A percentile compares a stretch with the other conserved stretches of the same genome.
These are phyloP conservation scores for Muscicapa adusta DNA, from an alignment of 2,113 vertebrate species.

Conservation along the genomic window DNA sequence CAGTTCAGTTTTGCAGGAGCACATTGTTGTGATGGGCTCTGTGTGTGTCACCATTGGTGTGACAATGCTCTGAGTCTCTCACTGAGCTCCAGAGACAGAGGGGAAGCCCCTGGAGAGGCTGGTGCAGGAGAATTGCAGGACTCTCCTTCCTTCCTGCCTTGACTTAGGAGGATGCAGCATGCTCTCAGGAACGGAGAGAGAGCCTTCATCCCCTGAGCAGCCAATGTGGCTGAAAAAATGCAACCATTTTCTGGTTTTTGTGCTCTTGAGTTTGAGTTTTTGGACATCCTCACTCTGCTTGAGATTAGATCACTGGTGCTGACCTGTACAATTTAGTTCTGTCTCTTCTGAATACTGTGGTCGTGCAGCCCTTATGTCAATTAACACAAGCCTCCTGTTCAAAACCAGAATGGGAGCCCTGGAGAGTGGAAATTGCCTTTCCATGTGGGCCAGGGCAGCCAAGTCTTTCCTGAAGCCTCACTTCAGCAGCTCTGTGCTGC, in stretches of 20 bases:
- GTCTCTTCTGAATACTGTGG: not conserved
- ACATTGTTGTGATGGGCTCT: not conserved
- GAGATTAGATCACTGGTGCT: not conserved
- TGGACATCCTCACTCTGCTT: not conserved
- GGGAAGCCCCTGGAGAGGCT: not conserved
- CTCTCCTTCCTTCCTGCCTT: slow-evolving; percentile 5
- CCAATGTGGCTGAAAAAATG: not conserved
- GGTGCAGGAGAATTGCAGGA: not conserved
- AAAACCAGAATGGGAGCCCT: not conserved
- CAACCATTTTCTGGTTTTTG: not conserved
- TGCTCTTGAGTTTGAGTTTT: not conserved
- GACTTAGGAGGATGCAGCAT: not conserved
- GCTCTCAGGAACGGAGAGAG: not conserved
- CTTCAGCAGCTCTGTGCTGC: not conserved
- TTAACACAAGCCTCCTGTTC: not conserved
- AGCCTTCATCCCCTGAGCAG: not conserved
- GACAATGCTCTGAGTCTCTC: not conserved
- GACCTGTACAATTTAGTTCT: not conserved
- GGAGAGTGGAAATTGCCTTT: not conserved
- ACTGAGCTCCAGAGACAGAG: not conserved
- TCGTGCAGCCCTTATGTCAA: not conserved
- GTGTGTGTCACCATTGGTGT: not conserved
- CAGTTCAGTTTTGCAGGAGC: not conserved
- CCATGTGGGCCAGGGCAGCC: not conserved
- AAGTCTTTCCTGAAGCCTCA: not conserved